Conservation (phyloP, 2,797 vertebrate species). For the Ctenopoma multispine region DNA sequence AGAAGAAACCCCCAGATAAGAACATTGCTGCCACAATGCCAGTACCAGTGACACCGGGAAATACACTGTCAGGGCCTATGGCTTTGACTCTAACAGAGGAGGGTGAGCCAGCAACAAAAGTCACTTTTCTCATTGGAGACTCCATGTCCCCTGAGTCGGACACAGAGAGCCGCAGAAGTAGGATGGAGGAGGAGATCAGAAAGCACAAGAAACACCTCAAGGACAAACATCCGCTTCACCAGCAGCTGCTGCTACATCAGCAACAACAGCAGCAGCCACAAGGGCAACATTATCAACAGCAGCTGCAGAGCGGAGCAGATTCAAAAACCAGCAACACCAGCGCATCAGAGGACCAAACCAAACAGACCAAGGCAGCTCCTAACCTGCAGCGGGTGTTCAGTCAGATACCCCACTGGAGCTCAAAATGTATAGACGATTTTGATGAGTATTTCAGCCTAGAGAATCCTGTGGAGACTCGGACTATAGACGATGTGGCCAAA, state of each 20-base stretch:
- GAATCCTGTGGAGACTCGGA: conserved; percentile 88
- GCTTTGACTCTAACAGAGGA: conserved; percentile 77
- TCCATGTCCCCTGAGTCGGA: conserved; percentile 99
- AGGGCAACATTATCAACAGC: conserved; percentile 39
- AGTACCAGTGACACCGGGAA: conserved; percentile 48
- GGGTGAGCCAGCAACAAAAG: conserved; percentile 87
- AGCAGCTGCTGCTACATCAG: conserved; percentile 48
- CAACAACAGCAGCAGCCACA: conserved; percentile 68
- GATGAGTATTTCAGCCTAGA: conserved; percentile 92
- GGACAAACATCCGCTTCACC: conserved; percentile 71
- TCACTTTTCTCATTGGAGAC: conserved; percentile 97
- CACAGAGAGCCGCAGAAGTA: conserved; percentile 90
- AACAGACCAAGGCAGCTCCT: conserved; percentile 77
- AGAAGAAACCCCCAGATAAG: conserved; percentile 96
- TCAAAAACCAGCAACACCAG: conserved; percentile 72
- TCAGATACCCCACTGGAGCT: conserved; percentile 86
- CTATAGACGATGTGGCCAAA: conserved; percentile 86
- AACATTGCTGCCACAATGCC: conserved; percentile 49
- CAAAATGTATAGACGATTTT: conserved; percentile 87
- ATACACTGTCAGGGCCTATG: conserved; percentile 50
- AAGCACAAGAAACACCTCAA: conserved; percentile 87
- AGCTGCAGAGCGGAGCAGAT: conserved; percentile 47
- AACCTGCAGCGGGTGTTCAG: conserved; percentile 81
- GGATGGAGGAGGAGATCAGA: conserved; percentile 87
- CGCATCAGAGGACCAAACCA: conserved; percentile 88